Base-by-base conservation (phyloP, 2,888 invertebrate genomes). In the Acrobasis consociella region DNA sequence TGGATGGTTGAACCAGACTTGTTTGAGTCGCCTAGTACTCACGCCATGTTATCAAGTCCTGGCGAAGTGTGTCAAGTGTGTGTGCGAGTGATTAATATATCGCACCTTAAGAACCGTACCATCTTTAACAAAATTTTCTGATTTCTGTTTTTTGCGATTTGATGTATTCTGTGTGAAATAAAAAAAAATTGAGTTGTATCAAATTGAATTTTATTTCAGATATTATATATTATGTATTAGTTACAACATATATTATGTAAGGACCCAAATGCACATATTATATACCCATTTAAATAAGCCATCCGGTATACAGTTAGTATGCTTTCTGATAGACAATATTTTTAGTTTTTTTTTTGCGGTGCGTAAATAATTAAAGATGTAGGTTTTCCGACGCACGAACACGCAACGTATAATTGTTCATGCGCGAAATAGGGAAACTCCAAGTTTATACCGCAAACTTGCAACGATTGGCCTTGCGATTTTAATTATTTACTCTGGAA, bases 41-140 rank as follows among this genome's bases (percentile, higher is more conserved):
- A 52, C 65, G 62, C 68, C 65, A 66, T 62, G 53, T 66, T 60
- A 62, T 66, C 52, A 68, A 52, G 64, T 68, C 65, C 62, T 67
- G 65, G 66, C 66, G 63, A 67, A n/a, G n/a, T n/a, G n/a, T n/a
- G 67, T 65, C 67, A 65, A 67, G 65, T 64, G 61, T n/a, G n/a
- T n/a, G 59, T 67, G 2, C 39, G 39, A 39, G 39, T 39, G 2
- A 39, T 5, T 39, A 39, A 39, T 39, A 39, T 5, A 39, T n/a
- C n/a, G n/a, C n/a, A n/a, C n/a, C n/a, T n/a, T n/a, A n/a, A n/a
- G n/a, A n/a, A n/a, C n/a, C n/a, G n/a, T n/a, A n/a, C n/a, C n/a
- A n/a, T n/a, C n/a, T n/a, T n/a, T n/a, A n/a, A n/a, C n/a, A n/a
- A n/a, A n/a, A n/a, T n/a, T n/a, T n/a, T n/a, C n/a, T n/a, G n/a